Conservation (phyloP, 2,797 vertebrate species). For the Spea hammondii region DNA sequence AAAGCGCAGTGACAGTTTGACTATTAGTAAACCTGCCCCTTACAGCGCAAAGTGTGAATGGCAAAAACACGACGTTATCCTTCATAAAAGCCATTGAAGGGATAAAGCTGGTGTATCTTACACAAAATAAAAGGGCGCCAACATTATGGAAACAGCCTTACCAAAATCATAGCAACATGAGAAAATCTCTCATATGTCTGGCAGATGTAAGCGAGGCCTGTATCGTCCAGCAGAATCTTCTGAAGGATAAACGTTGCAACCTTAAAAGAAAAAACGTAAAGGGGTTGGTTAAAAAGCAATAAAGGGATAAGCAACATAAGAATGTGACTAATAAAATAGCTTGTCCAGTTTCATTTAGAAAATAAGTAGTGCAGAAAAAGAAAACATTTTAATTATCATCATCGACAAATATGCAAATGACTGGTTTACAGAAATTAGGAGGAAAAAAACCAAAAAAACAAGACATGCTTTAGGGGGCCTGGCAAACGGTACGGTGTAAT, state of each 20-base stretch:
- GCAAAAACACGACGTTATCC: no score
- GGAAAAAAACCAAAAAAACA: neutral
- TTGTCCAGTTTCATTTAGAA: no score
- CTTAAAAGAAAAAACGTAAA: slow-evolving; percentile 60
- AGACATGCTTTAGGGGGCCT: neutral
- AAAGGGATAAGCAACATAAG: neutral
- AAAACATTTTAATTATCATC: no score
- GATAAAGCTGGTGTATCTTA: neutral
- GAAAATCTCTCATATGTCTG: slow-evolving; percentile 97
- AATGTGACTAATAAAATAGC: no score
- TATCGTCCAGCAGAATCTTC: slow-evolving; percentile 96
- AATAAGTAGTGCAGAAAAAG: no score
- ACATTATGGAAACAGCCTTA: slow-evolving; percentile 60
- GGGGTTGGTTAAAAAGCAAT: neutral
- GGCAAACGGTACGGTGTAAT: neutral
- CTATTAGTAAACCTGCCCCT: neutral
- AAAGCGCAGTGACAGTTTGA: neutral
- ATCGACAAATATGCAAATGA: neutral
- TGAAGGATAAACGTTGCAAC: slow-evolving; percentile 97
- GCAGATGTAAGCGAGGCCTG: slow-evolving; percentile 94
- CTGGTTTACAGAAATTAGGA: neutral
- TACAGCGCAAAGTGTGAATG: no score
- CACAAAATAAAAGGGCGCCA: neutral
- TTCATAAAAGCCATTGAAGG: neutral
- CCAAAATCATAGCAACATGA: slow-evolving; percentile 97